Base-by-base conservation (phyloP, 2,888 invertebrate genomes). In the Sipha maydis region DNA sequence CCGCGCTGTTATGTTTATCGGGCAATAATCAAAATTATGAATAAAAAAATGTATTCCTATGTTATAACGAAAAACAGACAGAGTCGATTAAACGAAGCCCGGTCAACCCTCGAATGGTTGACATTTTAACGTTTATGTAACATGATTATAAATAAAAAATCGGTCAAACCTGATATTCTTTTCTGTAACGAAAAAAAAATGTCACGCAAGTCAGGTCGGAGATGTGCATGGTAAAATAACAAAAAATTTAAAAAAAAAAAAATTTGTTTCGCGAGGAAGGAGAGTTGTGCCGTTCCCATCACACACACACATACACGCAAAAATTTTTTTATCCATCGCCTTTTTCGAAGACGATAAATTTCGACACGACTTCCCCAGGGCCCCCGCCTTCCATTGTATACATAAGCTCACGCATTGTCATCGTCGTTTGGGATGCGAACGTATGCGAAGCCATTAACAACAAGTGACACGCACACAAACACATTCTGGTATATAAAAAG, bases 401-500 rank as follows among this genome's bases (percentile, higher is more conserved):
- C 67, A 28, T 34, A 25, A 71, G 31, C 71, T 69, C 31, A 28
- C 69, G 31, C 71, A 75, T 75, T 38, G 69, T 83, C 41, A 31
- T 71, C 69, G 54, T 71, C 82, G 82, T 48, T n/a, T 21, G 48
- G n/a, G 54, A 73, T 34, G 73, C 34, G 54, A 38, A 48, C 71
- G 56, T 73, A 25, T 54, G 73, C 83, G 75, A 84, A 84, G 56
- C 83, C 83, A 84, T 84, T 84, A 84, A 84, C 83, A 83, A 73
- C 83, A 75, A 84, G 83, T 84, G 83, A 84, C 83, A 84, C 56
- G n/a, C 83, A 83, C 83, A 75, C 73, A 75, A 7, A 41, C 8
- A 41, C 41, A 41, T 8, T 28, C 25, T 54, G 14, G 41, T 9
- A 8, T 54, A 75, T 84, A 56, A 84, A 84, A 84, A 75, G 75